Conservation (phyloP, 2,888 invertebrate genomes). For the Pimpla rufipes region DNA sequence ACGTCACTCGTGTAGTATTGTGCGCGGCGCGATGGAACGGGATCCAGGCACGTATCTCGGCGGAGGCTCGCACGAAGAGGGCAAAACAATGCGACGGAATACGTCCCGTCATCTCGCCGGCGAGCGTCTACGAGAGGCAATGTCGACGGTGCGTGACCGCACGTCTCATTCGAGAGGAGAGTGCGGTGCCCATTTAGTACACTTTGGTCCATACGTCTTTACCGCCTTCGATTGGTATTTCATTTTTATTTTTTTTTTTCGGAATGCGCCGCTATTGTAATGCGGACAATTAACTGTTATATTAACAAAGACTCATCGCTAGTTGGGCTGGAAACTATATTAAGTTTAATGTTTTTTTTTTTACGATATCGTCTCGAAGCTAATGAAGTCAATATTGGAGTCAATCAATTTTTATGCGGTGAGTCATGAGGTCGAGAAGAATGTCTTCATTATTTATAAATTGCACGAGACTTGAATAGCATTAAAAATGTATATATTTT, state of each 20-base stretch:
- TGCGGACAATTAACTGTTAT: too few relatives aligned
- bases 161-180: conserved; percentile 44
- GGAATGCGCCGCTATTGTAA: too few relatives aligned
- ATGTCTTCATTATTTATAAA: not conserved
- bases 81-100: conserved; percentile 73
- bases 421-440: not conserved
- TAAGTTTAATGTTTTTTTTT: too few relatives aligned
- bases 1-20: conserved; percentile 3
- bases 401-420: not conserved
- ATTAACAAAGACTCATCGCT: too few relatives aligned
- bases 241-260: not conserved
- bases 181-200: not conserved
- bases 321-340: not conserved
- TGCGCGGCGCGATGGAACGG: not conserved
- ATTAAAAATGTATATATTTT: too few relatives aligned
- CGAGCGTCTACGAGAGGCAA: conserved; percentile 52
- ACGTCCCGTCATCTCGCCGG: conserved; percentile 71
- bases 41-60: not conserved
- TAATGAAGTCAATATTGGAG: not conserved
- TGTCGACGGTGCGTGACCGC: conserved; percentile 71
- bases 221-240: not conserved
- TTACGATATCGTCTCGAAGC: not conserved
- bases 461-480: too few relatives aligned
- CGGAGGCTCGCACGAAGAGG: conserved; percentile 59
- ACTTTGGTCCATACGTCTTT: not conserved